phyloP scores from a whole-genome alignment of 2,113 vertebrate species.

The Serilophus lunatus region DNA sequence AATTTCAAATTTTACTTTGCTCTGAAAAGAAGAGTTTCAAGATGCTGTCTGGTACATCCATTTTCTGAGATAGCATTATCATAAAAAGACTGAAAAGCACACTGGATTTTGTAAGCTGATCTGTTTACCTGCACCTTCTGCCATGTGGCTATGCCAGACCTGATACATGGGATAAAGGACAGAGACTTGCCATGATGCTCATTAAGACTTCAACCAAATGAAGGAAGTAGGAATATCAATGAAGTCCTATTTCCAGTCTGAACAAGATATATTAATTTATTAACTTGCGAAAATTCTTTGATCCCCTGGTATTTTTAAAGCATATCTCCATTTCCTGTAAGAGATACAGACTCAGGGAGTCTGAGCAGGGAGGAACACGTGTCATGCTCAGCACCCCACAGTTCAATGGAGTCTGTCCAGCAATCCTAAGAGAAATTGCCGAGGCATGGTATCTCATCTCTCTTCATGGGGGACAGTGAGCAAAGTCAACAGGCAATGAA shows the following conservation, averaged over 20 bases:
- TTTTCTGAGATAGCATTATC: background rate
- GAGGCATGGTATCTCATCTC: background rate
- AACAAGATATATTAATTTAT: background rate
- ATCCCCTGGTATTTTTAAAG: background rate
- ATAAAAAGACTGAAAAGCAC: background rate
- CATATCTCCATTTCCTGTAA: background rate
- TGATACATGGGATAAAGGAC: background rate
- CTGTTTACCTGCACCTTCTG: background rate
- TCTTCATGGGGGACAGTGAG: accelerated
- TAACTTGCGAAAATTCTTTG: background rate
- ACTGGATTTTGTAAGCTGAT: background rate
- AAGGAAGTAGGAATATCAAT: background rate
- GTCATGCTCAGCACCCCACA: accelerated
- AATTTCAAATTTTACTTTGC: background rate
- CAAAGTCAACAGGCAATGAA: background rate
- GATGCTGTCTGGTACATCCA: background rate
- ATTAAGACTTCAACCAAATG: background rate
- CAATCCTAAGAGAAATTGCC: background rate
- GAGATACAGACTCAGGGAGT: background rate
- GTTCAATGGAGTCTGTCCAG: background rate
- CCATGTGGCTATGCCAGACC: background rate
- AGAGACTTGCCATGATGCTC: background rate
- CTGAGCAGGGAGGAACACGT: background rate
- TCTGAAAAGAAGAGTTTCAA: background rate
- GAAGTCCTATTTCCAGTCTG: background rate